Conservation (phyloP, 2,797 vertebrate species). For the Galaxias olidus region DNA sequence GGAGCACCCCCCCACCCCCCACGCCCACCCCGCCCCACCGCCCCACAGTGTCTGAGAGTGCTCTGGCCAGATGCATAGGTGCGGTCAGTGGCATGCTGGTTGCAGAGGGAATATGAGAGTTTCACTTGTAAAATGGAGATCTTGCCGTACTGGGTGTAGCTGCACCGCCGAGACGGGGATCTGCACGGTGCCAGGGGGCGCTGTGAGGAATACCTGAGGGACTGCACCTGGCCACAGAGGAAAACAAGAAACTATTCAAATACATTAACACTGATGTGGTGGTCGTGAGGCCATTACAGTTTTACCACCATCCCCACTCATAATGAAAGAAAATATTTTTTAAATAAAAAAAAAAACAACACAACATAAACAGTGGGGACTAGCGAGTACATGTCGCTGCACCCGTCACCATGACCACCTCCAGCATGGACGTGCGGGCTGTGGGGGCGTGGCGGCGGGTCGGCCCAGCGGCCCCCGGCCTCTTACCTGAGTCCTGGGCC, state of each 20-base stretch:
- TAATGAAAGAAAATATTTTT: too few species aligned
- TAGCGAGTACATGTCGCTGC: too few species aligned
- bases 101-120: constrained; percentile 77
- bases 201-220: constrained; percentile 95
- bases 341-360: too few species aligned
- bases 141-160: constrained; percentile 95
- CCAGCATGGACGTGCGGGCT: too few species aligned
- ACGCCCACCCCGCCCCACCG: background rate
- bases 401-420: too few species aligned
- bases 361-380: too few species aligned
- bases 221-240: constrained; percentile 63
- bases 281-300: too few species aligned
- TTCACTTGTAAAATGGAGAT: constrained; percentile 84
- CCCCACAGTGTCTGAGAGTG: constrained; percentile 21
- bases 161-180: constrained; percentile 96
- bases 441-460: too few species aligned
- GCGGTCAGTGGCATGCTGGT: constrained; percentile 75
- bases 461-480: too few species aligned
- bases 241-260: too few species aligned
- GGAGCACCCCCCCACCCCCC: constrained; percentile 25
- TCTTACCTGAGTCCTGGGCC: constrained; percentile 89
- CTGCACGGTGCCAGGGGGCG: constrained; percentile 93
- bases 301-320: too few species aligned
- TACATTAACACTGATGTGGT: too few species aligned
- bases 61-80: constrained; percentile 68